Base-by-base conservation (phyloP, 2,888 invertebrate genomes). In the Petrolisthes manimaculis region DNA sequence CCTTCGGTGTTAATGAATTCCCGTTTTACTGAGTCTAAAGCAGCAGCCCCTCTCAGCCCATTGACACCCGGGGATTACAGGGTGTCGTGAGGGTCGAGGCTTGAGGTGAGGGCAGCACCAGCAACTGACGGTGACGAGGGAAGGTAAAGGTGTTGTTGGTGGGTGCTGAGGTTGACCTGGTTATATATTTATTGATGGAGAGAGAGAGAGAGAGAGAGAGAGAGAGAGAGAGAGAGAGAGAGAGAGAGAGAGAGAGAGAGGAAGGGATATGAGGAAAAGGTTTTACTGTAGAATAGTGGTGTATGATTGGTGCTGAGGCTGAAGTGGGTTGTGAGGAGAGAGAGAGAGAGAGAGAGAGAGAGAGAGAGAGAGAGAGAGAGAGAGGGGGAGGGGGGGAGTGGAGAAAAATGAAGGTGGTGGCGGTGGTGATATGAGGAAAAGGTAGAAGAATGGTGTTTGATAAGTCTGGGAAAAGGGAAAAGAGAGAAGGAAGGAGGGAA, bases 211-310 rank as follows among this genome's bases (percentile, higher is more conserved):
- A 53, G 82, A 53, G 37, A 37, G n/a, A 56, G 53, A 51, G 8
- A 56, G 56, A 56, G 61, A 67, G 67, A 37, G 67, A 67, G 53
- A 51, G 51, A 69, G 74, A 71, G 51, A 56, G 56, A 56, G 61
- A 67, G 67, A 37, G 67, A 67, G 53, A 51, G 51, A 51, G 74
- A 53, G 54, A 1, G 61, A 9, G 82, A n/a, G 82, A 24, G 82
- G 69, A 69, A 82, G 82, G 82, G 69, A n/a, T 21, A 54, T 74
- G 24, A 56, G 54, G 55, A 61, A 84, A 56, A 71, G 71, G 4
- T 12, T 1, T 37, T 37, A 37, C 37, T 37, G 37, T 2, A 37
- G 4, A 12, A 53, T 54, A 79, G 79, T 54, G 79, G 37, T 37
- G 37, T 2, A 37, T 37, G 2, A 37, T 37, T 37, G 37, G 37